phyloP scores from a whole-genome alignment of 2,113 vertebrate species.

The Solea solea region DNA sequence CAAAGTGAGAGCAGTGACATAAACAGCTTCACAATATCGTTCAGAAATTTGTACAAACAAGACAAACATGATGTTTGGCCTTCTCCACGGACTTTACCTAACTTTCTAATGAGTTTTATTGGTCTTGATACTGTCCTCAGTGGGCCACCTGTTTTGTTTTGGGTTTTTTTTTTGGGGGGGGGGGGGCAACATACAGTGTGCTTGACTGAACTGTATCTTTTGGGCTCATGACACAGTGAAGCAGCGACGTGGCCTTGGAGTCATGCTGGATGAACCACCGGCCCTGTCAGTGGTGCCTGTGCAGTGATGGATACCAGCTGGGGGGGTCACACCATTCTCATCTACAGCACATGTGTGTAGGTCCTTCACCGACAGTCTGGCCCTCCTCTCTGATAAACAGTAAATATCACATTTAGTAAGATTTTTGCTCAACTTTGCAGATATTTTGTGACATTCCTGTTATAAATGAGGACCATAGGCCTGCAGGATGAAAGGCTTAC shows the following conservation, averaged over 20 bases:
- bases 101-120: no score
- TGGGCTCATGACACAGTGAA: constrained; percentile 66
- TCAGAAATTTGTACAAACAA: background rate
- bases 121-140: background rate
- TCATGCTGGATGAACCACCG: constrained; percentile 60
- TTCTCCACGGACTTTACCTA: background rate
- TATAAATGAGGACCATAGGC: background rate
- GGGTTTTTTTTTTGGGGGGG: background rate
- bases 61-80: background rate
- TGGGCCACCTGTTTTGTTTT: constrained; percentile 28
- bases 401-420: constrained; percentile 21
- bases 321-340: constrained; percentile 62
- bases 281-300: constrained; percentile 55
- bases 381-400: no score
- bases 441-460: no score
- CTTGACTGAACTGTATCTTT: constrained; percentile 59
- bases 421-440: background rate
- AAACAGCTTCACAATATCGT: background rate
- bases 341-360: constrained; percentile 26
- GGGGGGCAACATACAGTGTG: constrained; percentile 18
- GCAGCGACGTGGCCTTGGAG: constrained; percentile 73
- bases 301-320: constrained; percentile 70
- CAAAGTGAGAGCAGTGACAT: background rate
- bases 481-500: background rate
- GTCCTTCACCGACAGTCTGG: constrained; percentile 17